These are phyloP conservation scores for Cheiracanthium punctorium DNA, from an alignment of 2,888 invertebrate species.

Conservation along the genomic window DNA sequence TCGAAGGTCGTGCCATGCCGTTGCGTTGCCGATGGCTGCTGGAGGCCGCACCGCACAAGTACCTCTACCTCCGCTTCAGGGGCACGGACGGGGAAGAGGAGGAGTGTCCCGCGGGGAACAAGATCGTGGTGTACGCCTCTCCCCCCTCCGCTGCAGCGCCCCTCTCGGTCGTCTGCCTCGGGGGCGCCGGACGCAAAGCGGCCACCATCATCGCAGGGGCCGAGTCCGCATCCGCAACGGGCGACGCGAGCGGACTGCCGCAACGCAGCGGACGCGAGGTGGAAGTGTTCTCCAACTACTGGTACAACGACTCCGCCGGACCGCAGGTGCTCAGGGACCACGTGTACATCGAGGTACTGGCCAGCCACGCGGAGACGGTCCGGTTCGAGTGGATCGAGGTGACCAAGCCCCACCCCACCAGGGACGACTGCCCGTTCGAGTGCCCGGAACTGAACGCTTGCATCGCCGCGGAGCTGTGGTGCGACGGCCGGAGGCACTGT, in stretches of 20 bases:
- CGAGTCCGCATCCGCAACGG: constrained; percentile 26
- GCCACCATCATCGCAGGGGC: constrained; percentile 40
- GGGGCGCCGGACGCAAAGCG: constrained; percentile 40
- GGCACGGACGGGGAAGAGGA: constrained; percentile 66
- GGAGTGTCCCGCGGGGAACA: constrained; percentile 68
- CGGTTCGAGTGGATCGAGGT: constrained; percentile 71
- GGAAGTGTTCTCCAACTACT: constrained; percentile 71
- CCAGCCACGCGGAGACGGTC: constrained; percentile 58
- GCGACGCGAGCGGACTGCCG: background rate
- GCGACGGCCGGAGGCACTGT: constrained; percentile 86
- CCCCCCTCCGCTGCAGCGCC: constrained; percentile 55
- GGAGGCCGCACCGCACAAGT: constrained; percentile 72
- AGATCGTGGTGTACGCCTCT: constrained; percentile 85
- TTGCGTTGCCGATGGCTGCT: constrained; percentile 73
- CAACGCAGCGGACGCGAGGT: constrained; percentile 44
- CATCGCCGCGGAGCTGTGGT: constrained; percentile 86
- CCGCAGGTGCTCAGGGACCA: constrained; percentile 77
- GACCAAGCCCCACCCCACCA: constrained; percentile 67
- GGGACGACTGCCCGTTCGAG: constrained; percentile 82
- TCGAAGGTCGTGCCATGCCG: constrained; percentile 58
- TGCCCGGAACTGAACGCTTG: constrained; percentile 89
- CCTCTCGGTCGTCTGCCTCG: constrained; percentile 70
- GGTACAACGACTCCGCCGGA: constrained; percentile 70
- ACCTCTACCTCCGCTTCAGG: constrained; percentile 72
- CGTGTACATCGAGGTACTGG: constrained; percentile 72